Conservation (phyloP, 2,888 invertebrate species). For the Diaperis boleti region DNA sequence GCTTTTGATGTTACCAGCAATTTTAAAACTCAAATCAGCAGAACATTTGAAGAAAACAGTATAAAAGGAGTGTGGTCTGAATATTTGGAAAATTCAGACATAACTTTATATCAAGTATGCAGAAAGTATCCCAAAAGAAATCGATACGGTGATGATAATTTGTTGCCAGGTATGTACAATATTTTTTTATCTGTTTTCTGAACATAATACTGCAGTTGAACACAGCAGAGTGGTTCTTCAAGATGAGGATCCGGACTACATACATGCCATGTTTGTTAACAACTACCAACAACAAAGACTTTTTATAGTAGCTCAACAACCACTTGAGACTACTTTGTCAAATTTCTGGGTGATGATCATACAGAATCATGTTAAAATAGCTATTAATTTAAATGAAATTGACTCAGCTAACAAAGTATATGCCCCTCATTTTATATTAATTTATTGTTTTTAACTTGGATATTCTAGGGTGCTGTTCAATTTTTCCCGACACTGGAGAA, state of each 20-base stretch:
- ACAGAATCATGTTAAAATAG: constrained; percentile 3
- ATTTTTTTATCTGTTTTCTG: too few relatives aligned
- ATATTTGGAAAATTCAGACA: constrained; percentile 11
- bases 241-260: constrained; percentile 5
- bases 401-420: background rate
- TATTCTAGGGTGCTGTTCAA: background rate
- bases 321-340: background rate
- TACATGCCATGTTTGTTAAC: constrained; percentile 22
- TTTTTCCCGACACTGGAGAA: background rate
- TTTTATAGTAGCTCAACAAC: constrained; percentile 25
- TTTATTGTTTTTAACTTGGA: background rate
- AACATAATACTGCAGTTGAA: constrained; percentile 7
- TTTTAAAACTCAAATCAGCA: background rate
- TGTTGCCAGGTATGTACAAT: constrained; percentile 18
- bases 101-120: background rate
- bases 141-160: constrained; percentile 1
- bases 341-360: constrained; percentile 24
- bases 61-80: constrained; percentile 8
- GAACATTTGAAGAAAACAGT: constrained; percentile 6
- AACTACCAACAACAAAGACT: constrained; percentile 2
- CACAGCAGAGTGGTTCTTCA: constrained; percentile 7
- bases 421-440: background rate
- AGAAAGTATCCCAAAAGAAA: background rate
- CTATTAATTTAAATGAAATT: constrained; percentile 16
- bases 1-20: constrained; percentile 2